Evolutionary conservation across 37 sponge, comb jelly and placozoan species (phyloP).

Genomic region (Amphimedon queenslandica): DNA sequence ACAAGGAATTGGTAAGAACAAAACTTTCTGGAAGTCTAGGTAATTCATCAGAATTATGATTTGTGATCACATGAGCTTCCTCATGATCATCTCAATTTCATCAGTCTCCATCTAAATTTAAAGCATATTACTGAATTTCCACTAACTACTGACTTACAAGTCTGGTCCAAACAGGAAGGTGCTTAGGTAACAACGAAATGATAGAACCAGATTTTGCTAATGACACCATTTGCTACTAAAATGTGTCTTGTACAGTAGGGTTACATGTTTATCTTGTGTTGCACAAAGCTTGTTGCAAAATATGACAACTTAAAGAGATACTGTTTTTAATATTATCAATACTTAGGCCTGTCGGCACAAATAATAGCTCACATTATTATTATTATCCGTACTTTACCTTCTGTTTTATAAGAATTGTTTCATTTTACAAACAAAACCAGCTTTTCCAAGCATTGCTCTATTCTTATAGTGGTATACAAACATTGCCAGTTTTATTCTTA

Average conservation of each 20-base stretch:
- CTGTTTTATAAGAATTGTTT: conserved; percentile 2
- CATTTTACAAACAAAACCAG: conserved; percentile 19
- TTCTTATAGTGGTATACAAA: conserved; percentile 3
- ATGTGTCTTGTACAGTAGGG: neutral
- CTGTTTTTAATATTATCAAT: neutral
- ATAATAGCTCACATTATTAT: conserved; percentile 8
- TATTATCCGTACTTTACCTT: neutral
- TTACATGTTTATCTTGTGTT: conserved; percentile 1
- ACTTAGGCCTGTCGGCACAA: conserved; percentile 2
- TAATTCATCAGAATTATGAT: no score
- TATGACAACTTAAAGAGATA: neutral
- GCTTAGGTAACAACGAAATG: neutral
- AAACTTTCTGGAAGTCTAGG: no score
- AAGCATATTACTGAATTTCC: no score
- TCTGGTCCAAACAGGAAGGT: neutral
- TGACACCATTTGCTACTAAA: conserved; percentile 12
- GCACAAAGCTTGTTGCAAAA: conserved; percentile 10
- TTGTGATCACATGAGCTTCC: no score
- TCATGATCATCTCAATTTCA: no score
- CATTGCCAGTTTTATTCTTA: neutral
- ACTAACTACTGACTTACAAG: no score
- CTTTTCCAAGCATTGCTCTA: neutral
- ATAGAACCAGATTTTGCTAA: conserved; percentile 13
- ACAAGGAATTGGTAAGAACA: no score
- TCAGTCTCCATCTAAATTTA: no score